phyloP scores from a whole-genome alignment of 1,140 invertebrate genomes.

The Papilio dardanus region DNA sequence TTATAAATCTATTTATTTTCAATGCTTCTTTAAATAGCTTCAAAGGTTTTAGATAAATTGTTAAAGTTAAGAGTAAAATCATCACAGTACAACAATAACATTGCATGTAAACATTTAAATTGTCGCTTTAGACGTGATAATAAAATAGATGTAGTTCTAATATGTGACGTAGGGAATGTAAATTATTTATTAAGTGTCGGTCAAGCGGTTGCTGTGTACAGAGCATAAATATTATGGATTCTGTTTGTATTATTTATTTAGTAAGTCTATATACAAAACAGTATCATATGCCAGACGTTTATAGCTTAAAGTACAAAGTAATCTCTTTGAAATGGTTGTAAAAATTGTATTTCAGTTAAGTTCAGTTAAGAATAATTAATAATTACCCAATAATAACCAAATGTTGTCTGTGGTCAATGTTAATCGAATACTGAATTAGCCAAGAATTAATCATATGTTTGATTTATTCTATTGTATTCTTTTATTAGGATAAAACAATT shows the following conservation, averaged over 20 bases:
- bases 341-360: no score
- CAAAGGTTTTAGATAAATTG: neutral
- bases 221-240: conserved; percentile 13
- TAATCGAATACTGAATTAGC: neutral
- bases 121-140: neutral
- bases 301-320: no score
- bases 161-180: neutral
- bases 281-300: no score
- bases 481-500: conserved; percentile 18
- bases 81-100: neutral
- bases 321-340: no score
- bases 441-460: conserved; percentile 3
- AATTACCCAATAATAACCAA: neutral
- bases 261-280: neutral
- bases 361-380: no score
- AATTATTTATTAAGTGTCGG: conserved; percentile 3
- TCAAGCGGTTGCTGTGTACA: conserved; percentile 1
- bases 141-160: conserved; percentile 13
- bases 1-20: neutral
- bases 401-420: neutral
- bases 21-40: neutral
- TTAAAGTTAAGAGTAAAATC: neutral
- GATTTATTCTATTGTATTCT: conserved; percentile 27
- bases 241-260: conserved; percentile 1
- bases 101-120: neutral